phyloP scores from a whole-genome alignment of 2,888 invertebrate species.

The Sthenelais limicola region DNA sequence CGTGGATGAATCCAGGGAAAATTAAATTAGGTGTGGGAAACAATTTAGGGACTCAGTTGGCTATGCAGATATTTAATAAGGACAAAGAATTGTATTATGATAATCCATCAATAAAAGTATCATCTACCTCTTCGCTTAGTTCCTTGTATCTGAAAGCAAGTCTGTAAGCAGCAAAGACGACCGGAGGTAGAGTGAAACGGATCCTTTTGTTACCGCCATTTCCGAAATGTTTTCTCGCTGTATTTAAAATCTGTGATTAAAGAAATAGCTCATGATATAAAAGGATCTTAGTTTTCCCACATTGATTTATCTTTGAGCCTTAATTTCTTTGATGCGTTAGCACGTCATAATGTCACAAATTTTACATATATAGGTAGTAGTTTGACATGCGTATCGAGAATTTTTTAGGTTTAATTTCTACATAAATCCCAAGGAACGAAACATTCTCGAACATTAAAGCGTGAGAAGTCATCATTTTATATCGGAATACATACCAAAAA shows the following conservation, averaged over 20 bases:
- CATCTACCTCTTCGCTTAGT: conserved; percentile 80
- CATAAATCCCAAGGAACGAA: no score
- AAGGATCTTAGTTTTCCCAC: no score
- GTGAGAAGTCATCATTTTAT: not conserved
- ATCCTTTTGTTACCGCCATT: conserved; percentile 92
- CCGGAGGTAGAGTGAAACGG: conserved; percentile 91
- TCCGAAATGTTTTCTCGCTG: conserved; percentile 90
- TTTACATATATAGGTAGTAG: not conserved
- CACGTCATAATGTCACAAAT: not conserved
- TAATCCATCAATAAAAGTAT: no score
- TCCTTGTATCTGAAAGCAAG: conserved; percentile 88
- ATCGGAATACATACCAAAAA: conserved; percentile 70
- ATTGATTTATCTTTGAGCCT: no score
- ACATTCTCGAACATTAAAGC: not conserved
- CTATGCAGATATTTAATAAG: no score
- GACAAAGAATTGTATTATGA: no score
- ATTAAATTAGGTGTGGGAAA: no score
- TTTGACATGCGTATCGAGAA: no score
- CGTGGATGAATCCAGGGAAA: no score
- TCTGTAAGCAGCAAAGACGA: conserved; percentile 89
- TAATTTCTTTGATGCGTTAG: no score
- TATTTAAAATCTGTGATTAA: conserved; percentile 84
- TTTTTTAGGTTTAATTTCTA: no score
- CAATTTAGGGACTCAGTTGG: no score
- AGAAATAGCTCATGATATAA: not conserved